A percentile compares a stretch with the other conserved stretches of the same genome.
Conservation (phyloP, 2,113 vertebrate genomes). For the Gymnorhina tibicen region DNA sequence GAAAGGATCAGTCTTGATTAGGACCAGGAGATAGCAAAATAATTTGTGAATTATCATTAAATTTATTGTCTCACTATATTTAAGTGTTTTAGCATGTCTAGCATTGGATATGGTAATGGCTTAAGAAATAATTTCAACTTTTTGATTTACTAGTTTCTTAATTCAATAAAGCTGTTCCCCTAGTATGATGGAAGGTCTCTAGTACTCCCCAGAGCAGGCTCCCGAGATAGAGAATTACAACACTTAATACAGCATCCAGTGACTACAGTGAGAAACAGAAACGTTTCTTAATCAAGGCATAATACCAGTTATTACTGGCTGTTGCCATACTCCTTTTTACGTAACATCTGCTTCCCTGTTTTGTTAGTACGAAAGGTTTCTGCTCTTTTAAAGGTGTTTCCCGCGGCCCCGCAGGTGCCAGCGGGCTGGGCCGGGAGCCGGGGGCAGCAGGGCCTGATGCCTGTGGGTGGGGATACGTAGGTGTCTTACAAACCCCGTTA, state of each 20-base stretch:
- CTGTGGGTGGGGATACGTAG: fast-evolving
- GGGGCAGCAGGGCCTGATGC: fast-evolving
- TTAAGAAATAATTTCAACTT: background rate
- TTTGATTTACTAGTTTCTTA: background rate
- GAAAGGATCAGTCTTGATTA: background rate
- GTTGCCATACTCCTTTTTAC: background rate
- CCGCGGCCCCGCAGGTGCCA: fast-evolving
- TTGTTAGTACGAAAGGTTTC: background rate
- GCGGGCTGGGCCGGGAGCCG: fast-evolving
- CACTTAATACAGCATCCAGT: background rate
- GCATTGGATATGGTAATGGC: background rate
- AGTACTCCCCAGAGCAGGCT: background rate
- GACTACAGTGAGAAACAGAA: background rate
- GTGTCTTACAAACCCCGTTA: fast-evolving
- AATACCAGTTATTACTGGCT: background rate
- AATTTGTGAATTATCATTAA: background rate
- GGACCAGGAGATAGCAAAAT: background rate
- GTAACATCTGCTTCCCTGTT: background rate
- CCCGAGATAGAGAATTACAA: fast-evolving
- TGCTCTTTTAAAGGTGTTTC: background rate
- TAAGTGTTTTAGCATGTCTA: background rate
- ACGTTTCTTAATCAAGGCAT: background rate
- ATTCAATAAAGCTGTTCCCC: background rate
- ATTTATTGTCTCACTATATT: background rate
- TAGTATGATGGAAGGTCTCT: background rate